Conservation (phyloP, 2,888 invertebrate species). For the Cryptocephalus moraei region DNA sequence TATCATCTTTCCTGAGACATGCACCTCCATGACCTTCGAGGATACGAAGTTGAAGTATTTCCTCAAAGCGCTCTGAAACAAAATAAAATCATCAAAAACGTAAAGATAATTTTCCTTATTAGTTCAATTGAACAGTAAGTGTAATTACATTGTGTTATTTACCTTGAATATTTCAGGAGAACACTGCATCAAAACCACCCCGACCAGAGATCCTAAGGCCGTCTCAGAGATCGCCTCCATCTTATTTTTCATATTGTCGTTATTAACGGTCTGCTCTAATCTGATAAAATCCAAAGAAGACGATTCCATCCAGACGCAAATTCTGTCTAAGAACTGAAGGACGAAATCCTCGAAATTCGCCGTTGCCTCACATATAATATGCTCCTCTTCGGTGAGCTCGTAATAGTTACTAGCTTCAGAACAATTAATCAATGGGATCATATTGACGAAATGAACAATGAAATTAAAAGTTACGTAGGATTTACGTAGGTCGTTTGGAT, state of each 20-base stretch:
- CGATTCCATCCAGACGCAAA: slow-evolving; percentile 61
- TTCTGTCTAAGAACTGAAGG: slow-evolving; percentile 70
- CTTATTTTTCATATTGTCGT: slow-evolving; percentile 50
- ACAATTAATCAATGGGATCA: slow-evolving; percentile 79
- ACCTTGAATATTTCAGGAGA: slow-evolving; percentile 52
- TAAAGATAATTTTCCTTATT: background rate
- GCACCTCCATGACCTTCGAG: slow-evolving; percentile 69
- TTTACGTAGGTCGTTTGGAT: slow-evolving; percentile 77
- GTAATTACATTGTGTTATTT: slow-evolving; percentile 7
- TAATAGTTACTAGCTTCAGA: slow-evolving; percentile 61
- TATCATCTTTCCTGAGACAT: slow-evolving; percentile 72
- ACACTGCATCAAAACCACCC: slow-evolving; percentile 60
- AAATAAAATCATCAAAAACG: slow-evolving; percentile 2
- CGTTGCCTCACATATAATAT: slow-evolving; percentile 65
- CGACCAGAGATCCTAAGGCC: slow-evolving; percentile 57
- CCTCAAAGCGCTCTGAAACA: slow-evolving; percentile 51
- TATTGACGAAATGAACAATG: slow-evolving; percentile 61
- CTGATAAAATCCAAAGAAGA: slow-evolving; percentile 58
- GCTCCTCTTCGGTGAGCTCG: slow-evolving; percentile 65
- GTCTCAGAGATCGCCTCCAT: slow-evolving; percentile 63
- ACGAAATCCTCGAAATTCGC: slow-evolving; percentile 86
- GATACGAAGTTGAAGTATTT: slow-evolving; percentile 67
- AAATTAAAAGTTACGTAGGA: slow-evolving; percentile 68
- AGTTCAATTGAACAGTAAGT: background rate
- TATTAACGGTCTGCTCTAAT: slow-evolving; percentile 49